Evolutionary conservation across 1,140 invertebrate species (phyloP).

Genomic region (Caenorhabditis brenneri): DNA sequence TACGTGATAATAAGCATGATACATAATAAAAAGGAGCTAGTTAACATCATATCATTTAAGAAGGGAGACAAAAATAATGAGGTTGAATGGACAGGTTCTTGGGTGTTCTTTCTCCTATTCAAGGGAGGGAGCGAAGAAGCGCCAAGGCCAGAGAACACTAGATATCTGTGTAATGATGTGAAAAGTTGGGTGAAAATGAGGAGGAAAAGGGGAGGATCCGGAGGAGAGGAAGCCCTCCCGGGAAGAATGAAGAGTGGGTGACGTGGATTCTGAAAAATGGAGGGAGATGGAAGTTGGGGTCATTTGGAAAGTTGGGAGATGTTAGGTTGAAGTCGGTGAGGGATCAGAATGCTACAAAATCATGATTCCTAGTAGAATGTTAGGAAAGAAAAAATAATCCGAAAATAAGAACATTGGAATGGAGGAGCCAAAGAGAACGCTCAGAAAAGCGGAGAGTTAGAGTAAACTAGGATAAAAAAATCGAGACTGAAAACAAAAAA

Average conservation of each 20-base stretch:
- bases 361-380: no score
- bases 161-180: conserved; percentile 21
- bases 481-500: neutral
- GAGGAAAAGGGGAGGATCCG: neutral
- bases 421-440: no score
- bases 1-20: neutral
- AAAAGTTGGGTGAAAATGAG: neutral
- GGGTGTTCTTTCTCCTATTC: conserved; percentile 18
- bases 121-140: neutral
- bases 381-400: no score
- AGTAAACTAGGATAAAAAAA: neutral
- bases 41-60: conserved; percentile 22
- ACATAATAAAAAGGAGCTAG: neutral
- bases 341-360: no score
- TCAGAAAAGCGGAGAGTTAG: no score
- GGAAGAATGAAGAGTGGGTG: no score
- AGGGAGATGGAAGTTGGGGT: no score
- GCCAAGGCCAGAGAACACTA: conserved; percentile 3
- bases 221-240: no score
- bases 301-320: no score
- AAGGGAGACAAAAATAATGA: neutral
- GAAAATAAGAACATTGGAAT: no score
- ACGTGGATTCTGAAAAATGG: no score
- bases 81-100: conserved; percentile 29
- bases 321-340: no score